Evolutionary conservation across 2,113 vertebrate species (phyloP), one percentile per base, ranked within the genome.

Genomic region (Sapajus apella): DNA sequence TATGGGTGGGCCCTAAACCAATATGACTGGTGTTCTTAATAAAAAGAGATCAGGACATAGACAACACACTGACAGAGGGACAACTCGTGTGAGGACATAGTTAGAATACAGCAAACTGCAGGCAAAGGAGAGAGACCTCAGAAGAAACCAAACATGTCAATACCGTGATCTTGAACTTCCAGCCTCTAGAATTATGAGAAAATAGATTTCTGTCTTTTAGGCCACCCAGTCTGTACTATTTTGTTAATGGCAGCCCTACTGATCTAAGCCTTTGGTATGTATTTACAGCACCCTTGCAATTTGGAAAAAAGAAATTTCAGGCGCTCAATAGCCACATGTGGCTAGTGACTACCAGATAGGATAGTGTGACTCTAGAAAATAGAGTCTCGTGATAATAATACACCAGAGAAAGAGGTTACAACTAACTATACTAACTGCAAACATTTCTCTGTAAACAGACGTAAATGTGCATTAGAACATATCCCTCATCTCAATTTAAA

Each of bases 371-470:
- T 84, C 87, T 50, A 81, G 76, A 87, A 90, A 66, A 88, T 8
- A 82, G 21, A 90, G 30, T 14, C 40, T 94, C 25, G 75, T 47
- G 73, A 94, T 94, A 96, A 94, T 94, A 96, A 91, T 30, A 73
- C 3, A 89, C 12, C 35, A 70, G 45, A 90, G 30, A 92, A 95
- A 40, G 18, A 93, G 30, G 21, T 55, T 87, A 73, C 8, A 97
- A 77, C 61, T 80, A 92, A 77, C 61, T 80, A 92, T 20, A 27
- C 2, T 50, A 56, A 79, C 2, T 61, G 16, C 18, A 95, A 47
- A 92, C 83, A 66, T 72, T 96, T 73, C 72, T 95, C 88, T 95
- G 20, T 64, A 96, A 87, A 72, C 20, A 91, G 17, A 92, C 32
- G 0, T 52, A 87, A 81, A 88, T 27, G 73, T 8, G 68, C 30